Percentiles rank a stretch among this genome's conserved stretches.
Evolutionary conservation across 2,888 invertebrate genomes (phyloP).

Genomic region (Hirtodrosophila confusa): DNA sequence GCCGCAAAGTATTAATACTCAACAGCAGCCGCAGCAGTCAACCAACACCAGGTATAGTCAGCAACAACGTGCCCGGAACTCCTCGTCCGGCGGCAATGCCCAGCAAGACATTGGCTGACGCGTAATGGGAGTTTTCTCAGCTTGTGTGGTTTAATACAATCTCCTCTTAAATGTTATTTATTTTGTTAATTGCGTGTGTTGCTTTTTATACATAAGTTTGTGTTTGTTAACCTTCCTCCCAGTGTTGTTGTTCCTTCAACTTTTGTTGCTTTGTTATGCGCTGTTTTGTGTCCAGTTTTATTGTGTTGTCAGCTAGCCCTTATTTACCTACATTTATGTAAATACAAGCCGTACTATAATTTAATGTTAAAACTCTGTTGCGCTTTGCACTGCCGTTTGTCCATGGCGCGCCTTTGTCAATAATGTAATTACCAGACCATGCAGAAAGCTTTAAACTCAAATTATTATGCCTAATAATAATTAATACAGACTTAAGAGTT

Average conservation of each 20-base stretch:
- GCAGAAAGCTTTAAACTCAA: slow-evolving; percentile 52
- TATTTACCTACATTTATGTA: slow-evolving; percentile 30
- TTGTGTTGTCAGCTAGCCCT: slow-evolving; percentile 24
- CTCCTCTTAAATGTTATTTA: slow-evolving; percentile 19
- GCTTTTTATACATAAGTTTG: slow-evolving; percentile 12
- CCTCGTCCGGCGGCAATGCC: slow-evolving; percentile 66
- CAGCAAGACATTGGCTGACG: slow-evolving; percentile 90
- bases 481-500: slow-evolving; percentile 55
- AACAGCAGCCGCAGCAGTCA: slow-evolving; percentile 66
- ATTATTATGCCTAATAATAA: slow-evolving; percentile 41
- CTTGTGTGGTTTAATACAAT: slow-evolving; percentile 89
- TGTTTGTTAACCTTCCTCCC: slow-evolving; percentile 1
- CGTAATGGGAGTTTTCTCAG: slow-evolving; percentile 92
- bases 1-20: slow-evolving; percentile 78
- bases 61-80: slow-evolving; percentile 72
- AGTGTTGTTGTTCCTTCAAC: slow-evolving; percentile 17
- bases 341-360: slow-evolving; percentile 25
- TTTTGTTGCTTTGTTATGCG: slow-evolving; percentile 33
- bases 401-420: slow-evolving; percentile 7
- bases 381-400: slow-evolving; percentile 23
- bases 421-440: slow-evolving; percentile 26
- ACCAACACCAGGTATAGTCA: slow-evolving; percentile 73
- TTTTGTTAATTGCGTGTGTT: slow-evolving; percentile 10
- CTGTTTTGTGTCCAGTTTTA: slow-evolving; percentile 5
- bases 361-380: slow-evolving; percentile 7